Evolutionary conservation across 2,797 vertebrate species (phyloP).

Genomic region (Denticeps clupeoides): DNA sequence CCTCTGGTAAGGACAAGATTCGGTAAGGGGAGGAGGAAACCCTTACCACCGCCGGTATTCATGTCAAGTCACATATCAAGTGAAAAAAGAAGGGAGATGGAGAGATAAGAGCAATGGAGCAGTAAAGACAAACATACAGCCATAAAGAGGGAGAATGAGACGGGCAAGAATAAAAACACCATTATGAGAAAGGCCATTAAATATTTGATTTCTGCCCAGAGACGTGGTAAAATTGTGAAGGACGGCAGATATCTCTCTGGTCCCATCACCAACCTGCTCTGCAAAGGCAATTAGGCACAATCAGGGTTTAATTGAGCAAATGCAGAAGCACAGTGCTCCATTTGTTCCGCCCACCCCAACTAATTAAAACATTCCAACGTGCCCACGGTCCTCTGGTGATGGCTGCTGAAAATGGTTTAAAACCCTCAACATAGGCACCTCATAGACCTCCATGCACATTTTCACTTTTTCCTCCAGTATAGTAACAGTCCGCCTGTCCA

Average conservation of each 20-base stretch:
- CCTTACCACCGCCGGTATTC: no score
- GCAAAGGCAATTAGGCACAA: conserved; percentile 58
- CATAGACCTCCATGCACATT: conserved; percentile 1
- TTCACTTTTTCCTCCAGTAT: neutral
- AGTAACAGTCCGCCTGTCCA: conserved; percentile 13
- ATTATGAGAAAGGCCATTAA: conserved; percentile 51
- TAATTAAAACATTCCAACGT: conserved; percentile 52
- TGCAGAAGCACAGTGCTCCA: conserved; percentile 43
- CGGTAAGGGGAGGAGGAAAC: no score
- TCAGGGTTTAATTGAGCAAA: conserved; percentile 62
- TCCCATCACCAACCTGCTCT: conserved; percentile 44
- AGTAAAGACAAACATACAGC: neutral
- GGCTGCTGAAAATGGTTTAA: conserved; percentile 14
- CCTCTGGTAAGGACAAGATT: no score
- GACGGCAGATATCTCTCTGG: conserved; percentile 26
- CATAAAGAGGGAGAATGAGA: neutral
- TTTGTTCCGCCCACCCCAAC: conserved; percentile 38
- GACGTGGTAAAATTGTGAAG: conserved; percentile 25
- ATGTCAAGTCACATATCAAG: no score
- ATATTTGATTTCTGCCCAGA: conserved; percentile 54
- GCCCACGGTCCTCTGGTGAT: conserved; percentile 22
- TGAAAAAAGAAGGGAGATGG: no score
- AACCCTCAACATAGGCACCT: no score
- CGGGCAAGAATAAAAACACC: neutral
- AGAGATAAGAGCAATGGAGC: neutral